Percentiles rank a stretch among this genome's conserved stretches.
phyloP scores from a whole-genome alignment of 1,140 invertebrate species.

The Caenorhabditis tropicalis region DNA sequence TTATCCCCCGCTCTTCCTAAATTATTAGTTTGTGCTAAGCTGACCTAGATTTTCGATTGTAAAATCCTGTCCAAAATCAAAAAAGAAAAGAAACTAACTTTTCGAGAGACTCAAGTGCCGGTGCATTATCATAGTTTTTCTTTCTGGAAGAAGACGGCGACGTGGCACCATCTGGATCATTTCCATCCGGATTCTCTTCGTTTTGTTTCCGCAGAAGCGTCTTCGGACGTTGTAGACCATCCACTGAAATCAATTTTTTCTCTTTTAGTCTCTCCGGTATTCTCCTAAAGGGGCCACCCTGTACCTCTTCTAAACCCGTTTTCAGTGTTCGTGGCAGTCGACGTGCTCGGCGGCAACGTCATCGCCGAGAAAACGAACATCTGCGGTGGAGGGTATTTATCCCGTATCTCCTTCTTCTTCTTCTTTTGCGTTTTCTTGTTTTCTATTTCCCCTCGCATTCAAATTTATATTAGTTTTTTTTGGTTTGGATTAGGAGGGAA shows the following conservation, averaged over 20 bases:
- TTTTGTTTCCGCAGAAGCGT: conserved; percentile 27
- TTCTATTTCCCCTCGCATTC: too few relatives aligned
- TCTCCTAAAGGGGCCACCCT: neutral
- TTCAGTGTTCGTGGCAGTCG: neutral
- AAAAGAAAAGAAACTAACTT: neutral
- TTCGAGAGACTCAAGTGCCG: conserved; percentile 20
- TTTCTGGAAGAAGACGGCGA: conserved; percentile 2
- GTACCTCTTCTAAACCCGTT: conserved; percentile 22
- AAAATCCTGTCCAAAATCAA: too few relatives aligned
- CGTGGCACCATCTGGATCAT: neutral
- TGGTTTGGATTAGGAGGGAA: too few relatives aligned
- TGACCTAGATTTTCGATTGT: too few relatives aligned
- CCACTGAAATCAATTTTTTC: conserved; percentile 25
- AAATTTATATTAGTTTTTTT: neutral
- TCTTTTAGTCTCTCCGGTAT: neutral
- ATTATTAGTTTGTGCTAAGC: too few relatives aligned
- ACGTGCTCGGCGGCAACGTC: conserved; percentile 33
- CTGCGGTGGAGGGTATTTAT: neutral
- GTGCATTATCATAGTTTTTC: conserved; percentile 27
- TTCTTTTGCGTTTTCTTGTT: too few relatives aligned
- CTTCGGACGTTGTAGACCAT: neutral
- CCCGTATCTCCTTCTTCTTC: neutral
- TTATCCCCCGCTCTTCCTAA: too few relatives aligned
- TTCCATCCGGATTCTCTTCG: neutral
- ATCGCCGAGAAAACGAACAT: conserved; percentile 35